Evolutionary conservation across 2,113 vertebrate species (phyloP), one percentile per base, ranked within the genome.

Genomic region (Octodon degus): DNA sequence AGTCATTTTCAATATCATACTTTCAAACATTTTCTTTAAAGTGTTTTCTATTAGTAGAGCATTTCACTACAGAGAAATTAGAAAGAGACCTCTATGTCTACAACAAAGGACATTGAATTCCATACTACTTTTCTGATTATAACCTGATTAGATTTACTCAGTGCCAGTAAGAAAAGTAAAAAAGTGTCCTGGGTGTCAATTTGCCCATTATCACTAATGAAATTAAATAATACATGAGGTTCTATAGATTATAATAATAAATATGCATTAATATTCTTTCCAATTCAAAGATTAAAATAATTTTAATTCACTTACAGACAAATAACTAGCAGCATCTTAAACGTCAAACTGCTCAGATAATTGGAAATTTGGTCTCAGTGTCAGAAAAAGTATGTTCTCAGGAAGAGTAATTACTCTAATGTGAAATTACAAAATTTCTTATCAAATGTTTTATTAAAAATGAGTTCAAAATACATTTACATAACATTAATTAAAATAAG

Each of bases 161-260:
- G 76, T 95, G 89, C 72, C 77, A 92, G 86, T 43, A 95, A n/a
- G 90, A 60, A 96, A 80, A 91, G 80, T 91, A 96, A 91, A 81
- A 85, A 95, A 92, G 10, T 83, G 89, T 40, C 86, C 50, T 77
- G 60, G 94, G 92, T 97, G 97, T 97, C 96, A 97, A 93, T 98
- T 97, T 98, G 74, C 87, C 86, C 80, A 91, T 98, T 98, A 97
- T 93, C 85, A 63, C 86, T 97, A 98, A 97, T 97, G 84, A 98
- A 98, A 96, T 97, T 96, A 98, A 98, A 97, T 97, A 97, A 97
- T 96, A 88, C 97, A 94, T 95, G 80, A 93, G 96, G 92, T 68
- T 96, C 47, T 77, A 32, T 16, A 93, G 0, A 11, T 97, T 93
- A 82, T 88, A 97, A 97, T 95, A 97, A 98, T 96, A 98, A 98